A percentile compares a stretch with the other conserved stretches of the same genome.
Conservation (phyloP, 2,888 invertebrate species). For the Macaria liturata region DNA sequence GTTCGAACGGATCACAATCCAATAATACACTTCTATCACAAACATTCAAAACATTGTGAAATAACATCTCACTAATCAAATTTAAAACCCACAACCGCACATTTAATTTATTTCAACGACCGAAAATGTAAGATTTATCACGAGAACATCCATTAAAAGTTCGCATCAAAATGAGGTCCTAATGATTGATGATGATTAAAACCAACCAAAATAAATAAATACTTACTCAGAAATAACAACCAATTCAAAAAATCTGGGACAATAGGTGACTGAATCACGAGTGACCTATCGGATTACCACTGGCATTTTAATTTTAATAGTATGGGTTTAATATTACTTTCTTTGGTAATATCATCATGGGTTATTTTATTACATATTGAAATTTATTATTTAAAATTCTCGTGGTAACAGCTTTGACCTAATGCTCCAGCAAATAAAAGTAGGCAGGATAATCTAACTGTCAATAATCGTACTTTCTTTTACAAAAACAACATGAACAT, state of each 20-base stretch:
- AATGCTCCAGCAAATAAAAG: constrained; percentile 2
- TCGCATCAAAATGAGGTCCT: constrained; percentile 1
- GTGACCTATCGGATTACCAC: not conserved
- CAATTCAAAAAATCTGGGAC: not conserved
- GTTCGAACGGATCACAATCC: no score
- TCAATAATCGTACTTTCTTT: not conserved
- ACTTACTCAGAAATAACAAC: no score
- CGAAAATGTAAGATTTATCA: constrained; percentile 2
- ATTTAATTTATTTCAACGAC: not conserved
- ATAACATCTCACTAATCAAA: not conserved
- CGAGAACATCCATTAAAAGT: constrained; percentile 1
- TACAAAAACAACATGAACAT: not conserved
- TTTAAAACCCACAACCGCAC: no score
- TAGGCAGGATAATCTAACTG: constrained; percentile 2
- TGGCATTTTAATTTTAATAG: no score
- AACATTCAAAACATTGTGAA: no score
- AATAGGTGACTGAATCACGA: constrained; percentile 5
- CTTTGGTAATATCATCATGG: no score
- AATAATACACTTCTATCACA: no score
- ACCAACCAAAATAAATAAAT: no score
- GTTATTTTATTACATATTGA: no score
- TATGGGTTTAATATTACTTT: no score
- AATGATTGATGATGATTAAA: constrained; percentile 29
- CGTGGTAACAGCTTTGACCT: not conserved
- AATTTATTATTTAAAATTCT: no score